Conservation (phyloP, 2,113 vertebrate species). For the Actinemys pallida region DNA sequence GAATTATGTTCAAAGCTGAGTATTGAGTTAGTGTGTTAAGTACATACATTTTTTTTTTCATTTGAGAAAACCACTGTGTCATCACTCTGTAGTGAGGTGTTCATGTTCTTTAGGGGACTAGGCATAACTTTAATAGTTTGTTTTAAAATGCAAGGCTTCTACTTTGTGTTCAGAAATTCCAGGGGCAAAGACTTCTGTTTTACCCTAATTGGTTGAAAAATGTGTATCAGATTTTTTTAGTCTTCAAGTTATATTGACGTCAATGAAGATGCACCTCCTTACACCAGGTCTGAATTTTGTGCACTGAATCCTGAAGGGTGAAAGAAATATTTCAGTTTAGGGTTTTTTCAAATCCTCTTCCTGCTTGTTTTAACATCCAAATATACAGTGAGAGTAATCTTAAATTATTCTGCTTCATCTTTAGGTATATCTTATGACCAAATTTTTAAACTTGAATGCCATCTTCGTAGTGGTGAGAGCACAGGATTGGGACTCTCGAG, state of each 20-base stretch:
- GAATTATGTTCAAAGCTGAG: background rate
- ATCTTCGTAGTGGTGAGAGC: too few relatives aligned
- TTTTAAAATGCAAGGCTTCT: background rate
- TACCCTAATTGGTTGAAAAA: background rate
- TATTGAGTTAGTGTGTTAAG: background rate
- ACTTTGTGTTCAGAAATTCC: background rate
- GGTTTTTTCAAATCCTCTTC: background rate
- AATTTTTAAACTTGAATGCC: background rate
- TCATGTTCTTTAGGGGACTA: background rate
- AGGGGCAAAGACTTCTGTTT: background rate
- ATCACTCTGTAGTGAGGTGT: background rate
- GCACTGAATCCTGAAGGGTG: background rate
- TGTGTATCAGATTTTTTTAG: background rate
- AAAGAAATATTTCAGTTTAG: background rate
- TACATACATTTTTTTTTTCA: background rate
- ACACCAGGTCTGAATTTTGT: background rate
- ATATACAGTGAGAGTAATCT: background rate
- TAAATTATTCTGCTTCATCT: background rate
- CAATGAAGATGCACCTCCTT: background rate
- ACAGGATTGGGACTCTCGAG: too few relatives aligned
- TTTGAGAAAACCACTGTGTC: background rate
- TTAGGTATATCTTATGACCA: background rate
- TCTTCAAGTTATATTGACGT: background rate
- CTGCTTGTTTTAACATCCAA: background rate
- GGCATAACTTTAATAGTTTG: background rate